Conservation (phyloP, 1,140 invertebrate genomes). For the Monomorium pharaonis region DNA sequence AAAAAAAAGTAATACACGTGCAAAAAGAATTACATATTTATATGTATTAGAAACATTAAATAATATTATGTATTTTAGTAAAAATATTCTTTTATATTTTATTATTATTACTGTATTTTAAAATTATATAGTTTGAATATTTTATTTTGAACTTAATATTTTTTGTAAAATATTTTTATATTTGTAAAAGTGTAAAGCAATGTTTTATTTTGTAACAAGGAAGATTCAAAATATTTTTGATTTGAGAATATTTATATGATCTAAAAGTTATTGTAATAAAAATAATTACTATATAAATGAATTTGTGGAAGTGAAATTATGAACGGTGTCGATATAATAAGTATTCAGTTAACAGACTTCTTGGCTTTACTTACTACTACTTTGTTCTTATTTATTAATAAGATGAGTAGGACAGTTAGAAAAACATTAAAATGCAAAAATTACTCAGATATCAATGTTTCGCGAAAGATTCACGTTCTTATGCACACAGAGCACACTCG, state of each 20-base stretch:
- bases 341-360: neutral
- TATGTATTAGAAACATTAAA: neutral
- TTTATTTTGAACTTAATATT: neutral
- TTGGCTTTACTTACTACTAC: neutral
- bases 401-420: neutral
- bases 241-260: neutral
- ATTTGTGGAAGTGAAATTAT: neutral
- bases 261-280: neutral
- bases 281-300: neutral
- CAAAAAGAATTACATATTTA: neutral
- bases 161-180: neutral
- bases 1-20: neutral
- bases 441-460: neutral
- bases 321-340: neutral
- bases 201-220: neutral
- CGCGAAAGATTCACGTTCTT: constrained; percentile 5
- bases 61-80: neutral
- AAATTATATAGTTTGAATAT: neutral
- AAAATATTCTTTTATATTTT: neutral
- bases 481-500: neutral
- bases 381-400: neutral
- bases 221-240: neutral
- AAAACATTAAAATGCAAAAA: neutral
- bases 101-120: neutral
- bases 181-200: neutral